phyloP scores from a whole-genome alignment of 2,888 invertebrate genomes.

The Melieria omissa region DNA sequence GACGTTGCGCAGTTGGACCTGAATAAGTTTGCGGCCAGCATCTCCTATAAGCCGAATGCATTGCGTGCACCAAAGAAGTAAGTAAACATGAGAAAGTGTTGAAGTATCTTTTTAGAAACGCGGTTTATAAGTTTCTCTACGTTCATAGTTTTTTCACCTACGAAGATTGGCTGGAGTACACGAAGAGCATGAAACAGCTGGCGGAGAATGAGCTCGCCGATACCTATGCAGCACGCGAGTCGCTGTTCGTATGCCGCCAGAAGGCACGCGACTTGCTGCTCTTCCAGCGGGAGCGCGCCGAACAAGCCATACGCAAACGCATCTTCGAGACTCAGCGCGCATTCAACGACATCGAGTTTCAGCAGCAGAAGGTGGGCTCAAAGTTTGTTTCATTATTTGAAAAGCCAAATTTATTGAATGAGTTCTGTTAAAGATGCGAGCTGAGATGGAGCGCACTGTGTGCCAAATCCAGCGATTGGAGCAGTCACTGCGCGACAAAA shows the following conservation, averaged over 20 bases:
- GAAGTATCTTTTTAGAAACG: too few species aligned
- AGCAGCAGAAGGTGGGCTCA: slow-evolving; percentile 68
- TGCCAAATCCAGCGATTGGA: slow-evolving; percentile 82
- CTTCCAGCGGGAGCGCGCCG: slow-evolving; percentile 85
- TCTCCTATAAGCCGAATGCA: slow-evolving; percentile 86
- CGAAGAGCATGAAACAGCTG: slow-evolving; percentile 78
- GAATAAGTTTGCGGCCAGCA: slow-evolving; percentile 81
- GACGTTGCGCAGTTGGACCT: slow-evolving; percentile 80
- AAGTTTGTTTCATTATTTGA: neutral
- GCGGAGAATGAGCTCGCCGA: slow-evolving; percentile 84
- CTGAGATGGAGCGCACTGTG: slow-evolving; percentile 84
- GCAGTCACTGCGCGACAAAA: slow-evolving; percentile 79
- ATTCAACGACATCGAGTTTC: slow-evolving; percentile 90
- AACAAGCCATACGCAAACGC: slow-evolving; percentile 86
- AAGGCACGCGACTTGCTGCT: slow-evolving; percentile 81
- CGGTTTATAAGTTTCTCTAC: neutral
- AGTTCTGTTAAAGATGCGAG: slow-evolving; percentile 72
- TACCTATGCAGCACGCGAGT: slow-evolving; percentile 81
- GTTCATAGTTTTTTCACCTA: slow-evolving; percentile 73
- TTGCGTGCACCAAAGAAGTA: slow-evolving; percentile 78
- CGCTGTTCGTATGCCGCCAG: slow-evolving; percentile 81
- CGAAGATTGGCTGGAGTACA: slow-evolving; percentile 85
- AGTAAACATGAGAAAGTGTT: neutral
- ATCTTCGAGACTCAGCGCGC: slow-evolving; percentile 89
- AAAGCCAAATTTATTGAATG: neutral